A percentile compares a stretch with the other conserved stretches of the same genome.
These are phyloP conservation scores for Catharus fuscescens DNA, from an alignment of 2,113 vertebrate species.

Conservation along the genomic window DNA sequence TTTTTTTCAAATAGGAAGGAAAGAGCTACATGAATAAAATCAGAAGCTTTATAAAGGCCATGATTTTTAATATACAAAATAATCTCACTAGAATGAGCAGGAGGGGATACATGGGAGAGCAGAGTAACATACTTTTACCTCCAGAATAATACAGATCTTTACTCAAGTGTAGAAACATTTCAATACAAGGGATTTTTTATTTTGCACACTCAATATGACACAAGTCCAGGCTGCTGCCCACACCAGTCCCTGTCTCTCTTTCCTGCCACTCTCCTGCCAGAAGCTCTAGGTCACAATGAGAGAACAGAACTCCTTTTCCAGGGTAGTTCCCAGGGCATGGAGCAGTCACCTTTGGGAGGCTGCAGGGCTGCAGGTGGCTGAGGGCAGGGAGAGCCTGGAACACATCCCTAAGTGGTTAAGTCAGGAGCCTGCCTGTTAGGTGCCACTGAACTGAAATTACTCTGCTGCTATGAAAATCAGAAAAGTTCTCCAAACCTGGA, in stretches of 20 bases:
- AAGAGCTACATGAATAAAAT: neutral
- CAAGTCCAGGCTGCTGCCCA: neutral
- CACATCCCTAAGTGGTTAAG: neutral
- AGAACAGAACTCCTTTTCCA: neutral
- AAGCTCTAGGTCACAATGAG: neutral
- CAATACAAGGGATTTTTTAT: neutral
- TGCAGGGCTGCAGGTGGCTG: neutral
- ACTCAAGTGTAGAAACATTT: neutral
- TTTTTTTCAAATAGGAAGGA: neutral
- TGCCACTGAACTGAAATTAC: neutral
- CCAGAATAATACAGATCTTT: neutral
- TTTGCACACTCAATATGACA: neutral
- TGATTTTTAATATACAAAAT: neutral
- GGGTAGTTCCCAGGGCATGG: fast-evolving
- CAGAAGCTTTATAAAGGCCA: neutral
- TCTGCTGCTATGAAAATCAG: neutral
- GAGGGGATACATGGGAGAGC: neutral
- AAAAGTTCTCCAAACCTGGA: neutral
- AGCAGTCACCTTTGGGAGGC: fast-evolving
- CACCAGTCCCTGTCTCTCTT: too few relatives aligned
- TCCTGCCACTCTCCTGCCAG: neutral
- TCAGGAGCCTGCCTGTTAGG: neutral
- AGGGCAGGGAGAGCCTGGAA: neutral
- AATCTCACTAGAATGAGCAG: neutral
- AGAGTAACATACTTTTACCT: neutral